Evolutionary conservation across 2,888 invertebrate genomes (phyloP).

Genomic region (Morpho helenor): DNA sequence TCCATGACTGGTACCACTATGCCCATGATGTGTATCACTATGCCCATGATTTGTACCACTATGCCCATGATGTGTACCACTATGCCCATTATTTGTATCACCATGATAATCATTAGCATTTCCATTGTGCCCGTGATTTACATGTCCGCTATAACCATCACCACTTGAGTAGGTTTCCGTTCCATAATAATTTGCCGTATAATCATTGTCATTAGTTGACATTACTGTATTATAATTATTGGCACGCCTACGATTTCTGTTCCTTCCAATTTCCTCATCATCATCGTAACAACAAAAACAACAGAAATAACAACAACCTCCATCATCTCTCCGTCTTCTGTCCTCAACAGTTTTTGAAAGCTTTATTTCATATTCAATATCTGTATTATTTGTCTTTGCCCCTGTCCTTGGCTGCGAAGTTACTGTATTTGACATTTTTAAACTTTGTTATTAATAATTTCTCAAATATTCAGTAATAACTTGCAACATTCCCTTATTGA

Average conservation of each 20-base stretch:
- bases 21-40: too few species aligned
- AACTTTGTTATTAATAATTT: not conserved
- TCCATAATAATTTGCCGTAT: not conserved
- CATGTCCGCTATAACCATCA: not conserved
- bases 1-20: not conserved
- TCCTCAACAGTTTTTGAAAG: not conserved
- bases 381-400: slow-evolving; percentile 2
- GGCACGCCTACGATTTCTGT: not conserved
- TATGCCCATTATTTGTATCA: too few species aligned
- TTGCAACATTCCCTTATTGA: too few species aligned
- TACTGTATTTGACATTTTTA: not conserved
- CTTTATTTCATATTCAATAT: not conserved
- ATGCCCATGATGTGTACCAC: too few species aligned
- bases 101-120: too few species aligned
- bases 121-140: not conserved
- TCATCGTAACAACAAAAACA: slow-evolving; percentile 4
- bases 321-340: not conserved
- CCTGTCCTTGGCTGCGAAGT: slow-evolving; percentile 8
- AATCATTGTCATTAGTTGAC: not conserved
- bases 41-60: too few species aligned
- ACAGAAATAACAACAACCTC: slow-evolving; percentile 4
- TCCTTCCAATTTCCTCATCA: not conserved
- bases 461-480: not conserved
- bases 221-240: not conserved
- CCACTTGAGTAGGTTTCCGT: not conserved